Evolutionary conservation across 2,888 invertebrate species (phyloP).

Genomic region (Boloria selene): DNA sequence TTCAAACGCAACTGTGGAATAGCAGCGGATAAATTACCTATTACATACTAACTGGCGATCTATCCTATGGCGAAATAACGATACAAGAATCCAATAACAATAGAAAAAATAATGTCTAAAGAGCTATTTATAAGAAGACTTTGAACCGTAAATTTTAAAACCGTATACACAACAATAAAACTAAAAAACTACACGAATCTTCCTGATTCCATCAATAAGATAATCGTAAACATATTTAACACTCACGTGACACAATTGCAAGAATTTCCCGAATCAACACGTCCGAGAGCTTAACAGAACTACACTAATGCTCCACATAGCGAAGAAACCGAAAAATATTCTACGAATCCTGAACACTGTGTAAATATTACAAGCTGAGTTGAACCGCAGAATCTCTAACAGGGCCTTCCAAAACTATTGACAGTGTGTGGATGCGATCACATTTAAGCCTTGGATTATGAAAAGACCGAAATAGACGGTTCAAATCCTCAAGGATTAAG

Average conservation of each 20-base stretch:
- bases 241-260: slow-evolving; percentile 38
- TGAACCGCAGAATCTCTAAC: slow-evolving; percentile 77
- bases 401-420: slow-evolving; percentile 80
- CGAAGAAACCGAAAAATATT: slow-evolving; percentile 75
- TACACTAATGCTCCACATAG: slow-evolving; percentile 54
- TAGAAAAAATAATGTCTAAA: no score
- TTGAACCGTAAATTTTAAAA: no score
- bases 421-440: slow-evolving; percentile 83
- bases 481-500: slow-evolving; percentile 80
- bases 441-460: slow-evolving; percentile 80
- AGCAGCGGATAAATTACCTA: neutral
- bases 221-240: slow-evolving; percentile 36
- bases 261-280: slow-evolving; percentile 58
- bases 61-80: no score
- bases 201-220: slow-evolving; percentile 20
- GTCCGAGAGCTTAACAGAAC: slow-evolving; percentile 60
- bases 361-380: slow-evolving; percentile 69
- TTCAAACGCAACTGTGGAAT: neutral
- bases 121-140: no score
- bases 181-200: slow-evolving; percentile 3
- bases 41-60: no score
- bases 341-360: slow-evolving; percentile 63
- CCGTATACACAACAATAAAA: neutral
- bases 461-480: slow-evolving; percentile 82
- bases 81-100: no score